Evolutionary conservation across 2,888 invertebrate genomes (phyloP).

Genomic region (Scaeva pyrastri): DNA sequence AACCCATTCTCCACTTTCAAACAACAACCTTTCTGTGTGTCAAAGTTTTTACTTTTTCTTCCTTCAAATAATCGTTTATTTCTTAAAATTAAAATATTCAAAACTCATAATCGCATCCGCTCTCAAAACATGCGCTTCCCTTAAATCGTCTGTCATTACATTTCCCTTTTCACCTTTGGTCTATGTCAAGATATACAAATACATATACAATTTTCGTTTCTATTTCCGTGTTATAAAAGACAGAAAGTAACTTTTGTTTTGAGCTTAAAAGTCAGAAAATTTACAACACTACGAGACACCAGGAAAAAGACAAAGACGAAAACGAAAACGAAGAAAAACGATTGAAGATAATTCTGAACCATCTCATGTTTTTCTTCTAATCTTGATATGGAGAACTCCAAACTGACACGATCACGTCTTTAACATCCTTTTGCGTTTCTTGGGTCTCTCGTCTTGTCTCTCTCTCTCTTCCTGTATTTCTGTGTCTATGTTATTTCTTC

Average conservation of each 20-base stretch:
- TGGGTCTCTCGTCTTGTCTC: neutral
- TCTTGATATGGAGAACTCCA: conserved; percentile 63
- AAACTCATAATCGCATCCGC: conserved; percentile 31
- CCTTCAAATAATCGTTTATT: conserved; percentile 36
- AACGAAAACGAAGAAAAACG: too few relatives aligned
- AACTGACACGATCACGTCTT: conserved; percentile 69
- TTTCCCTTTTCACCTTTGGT: neutral
- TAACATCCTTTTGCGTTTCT: conserved; percentile 27
- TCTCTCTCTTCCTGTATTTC: neutral
- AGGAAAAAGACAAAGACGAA: neutral
- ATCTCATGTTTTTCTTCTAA: conserved; percentile 68
- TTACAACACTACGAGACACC: conserved; percentile 38
- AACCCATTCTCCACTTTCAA: neutral
- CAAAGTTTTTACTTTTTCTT: neutral
- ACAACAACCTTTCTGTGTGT: neutral
- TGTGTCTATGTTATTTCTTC: conserved; percentile 20
- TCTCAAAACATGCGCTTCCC: conserved; percentile 14
- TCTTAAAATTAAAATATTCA: conserved; percentile 39
- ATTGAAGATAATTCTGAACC: conserved; percentile 19
- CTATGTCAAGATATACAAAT: neutral
- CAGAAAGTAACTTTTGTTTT: conserved; percentile 42
- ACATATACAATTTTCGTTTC: neutral
- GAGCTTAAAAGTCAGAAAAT: conserved; percentile 48
- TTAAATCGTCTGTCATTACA: conserved; percentile 14
- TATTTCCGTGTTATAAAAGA: conserved; percentile 24